Conservation (phyloP, 37 sponge, comb jelly and placozoan species). For the Petrosia ficiformis region DNA sequence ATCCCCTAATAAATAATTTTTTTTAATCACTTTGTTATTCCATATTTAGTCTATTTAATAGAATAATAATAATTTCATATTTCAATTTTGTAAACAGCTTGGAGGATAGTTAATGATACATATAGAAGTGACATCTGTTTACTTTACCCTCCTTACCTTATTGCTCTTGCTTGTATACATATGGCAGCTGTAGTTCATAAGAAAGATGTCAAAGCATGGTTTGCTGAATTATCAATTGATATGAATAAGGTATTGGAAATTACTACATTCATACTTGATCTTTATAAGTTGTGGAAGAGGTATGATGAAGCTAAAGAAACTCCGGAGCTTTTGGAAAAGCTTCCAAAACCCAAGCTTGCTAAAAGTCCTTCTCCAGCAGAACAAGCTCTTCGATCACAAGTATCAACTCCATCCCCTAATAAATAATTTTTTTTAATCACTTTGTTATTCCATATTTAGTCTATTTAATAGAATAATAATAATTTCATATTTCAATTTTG, state of each 20-base stretch:
- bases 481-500: slow-evolving; percentile 31
- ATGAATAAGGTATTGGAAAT: slow-evolving; percentile 84
- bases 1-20: slow-evolving; percentile 27
- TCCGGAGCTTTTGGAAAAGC: slow-evolving; percentile 67
- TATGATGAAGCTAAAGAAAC: slow-evolving; percentile 95
- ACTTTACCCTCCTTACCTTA: slow-evolving; percentile 89
- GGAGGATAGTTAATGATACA: slow-evolving; percentile 91
- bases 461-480: background rate
- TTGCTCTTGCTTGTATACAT: slow-evolving; percentile 93
- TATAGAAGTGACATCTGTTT: slow-evolving; percentile 89
- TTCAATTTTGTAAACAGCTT: no score
- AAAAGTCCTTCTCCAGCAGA: slow-evolving; percentile 48
- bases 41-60: background rate
- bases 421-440: background rate
- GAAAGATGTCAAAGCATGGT: slow-evolving; percentile 92
- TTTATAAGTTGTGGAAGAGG: slow-evolving; percentile 92
- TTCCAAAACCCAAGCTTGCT: slow-evolving; percentile 66
- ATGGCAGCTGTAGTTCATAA: slow-evolving; percentile 93
- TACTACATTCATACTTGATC: slow-evolving; percentile 77
- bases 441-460: no score
- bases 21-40: no score
- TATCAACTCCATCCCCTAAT: slow-evolving; percentile 51
- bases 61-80: slow-evolving; percentile 19
- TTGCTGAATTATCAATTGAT: slow-evolving; percentile 87
- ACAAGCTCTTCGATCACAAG: no score